Evolutionary conservation across 2,113 vertebrate species (phyloP), one percentile per base, ranked within the genome.

Genomic region (Archilochus colubris): DNA sequence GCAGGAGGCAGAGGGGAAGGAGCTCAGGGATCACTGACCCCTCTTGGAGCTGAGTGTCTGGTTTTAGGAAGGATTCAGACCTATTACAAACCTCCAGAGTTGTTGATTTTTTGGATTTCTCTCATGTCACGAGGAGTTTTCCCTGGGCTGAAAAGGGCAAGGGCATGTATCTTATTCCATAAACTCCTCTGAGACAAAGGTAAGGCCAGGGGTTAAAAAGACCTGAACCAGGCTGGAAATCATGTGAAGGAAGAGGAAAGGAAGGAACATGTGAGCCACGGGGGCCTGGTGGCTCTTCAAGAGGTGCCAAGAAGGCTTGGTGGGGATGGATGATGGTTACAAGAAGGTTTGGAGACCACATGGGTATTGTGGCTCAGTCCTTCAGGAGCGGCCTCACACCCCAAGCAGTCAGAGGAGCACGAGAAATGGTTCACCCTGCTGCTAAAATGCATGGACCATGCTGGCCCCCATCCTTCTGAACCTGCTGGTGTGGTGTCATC

Each of bases 81-180:
- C 92, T 76, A 92, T 94, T 95, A 70, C 88, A 88, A 82, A 72
- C 72, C 86, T 85, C 87, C 76, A 1, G 77, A 86, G 80, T 16
- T 94, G 96, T 85, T 95, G 96, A 90, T 91, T 93, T 90, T 82
- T 91, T 85, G 91, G 91, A 90, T 94, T 95, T 94, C 94, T 95
- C 38, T 84, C 93, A 40, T 88, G 94, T 90, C 89, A 88, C 3
- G 50, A 81, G 82, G 48, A 93, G 91, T 5, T 91, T 89, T 92
- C 3, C 6, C 59, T 7, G n/a, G 86, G 81, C 82, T 89, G 95
- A 50, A 94, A 95, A 96, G 94, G 92, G 87, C 90, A 95, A 93
- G 57, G 80, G 36, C 27, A 43, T 61, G 69, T 31, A 78, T 93
- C 61, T 93, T 38, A 53, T 57, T 72, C 80, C 80, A 58, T 75